Conservation (phyloP, 2,888 invertebrate species). For the Synanthedon myopaeformis region DNA sequence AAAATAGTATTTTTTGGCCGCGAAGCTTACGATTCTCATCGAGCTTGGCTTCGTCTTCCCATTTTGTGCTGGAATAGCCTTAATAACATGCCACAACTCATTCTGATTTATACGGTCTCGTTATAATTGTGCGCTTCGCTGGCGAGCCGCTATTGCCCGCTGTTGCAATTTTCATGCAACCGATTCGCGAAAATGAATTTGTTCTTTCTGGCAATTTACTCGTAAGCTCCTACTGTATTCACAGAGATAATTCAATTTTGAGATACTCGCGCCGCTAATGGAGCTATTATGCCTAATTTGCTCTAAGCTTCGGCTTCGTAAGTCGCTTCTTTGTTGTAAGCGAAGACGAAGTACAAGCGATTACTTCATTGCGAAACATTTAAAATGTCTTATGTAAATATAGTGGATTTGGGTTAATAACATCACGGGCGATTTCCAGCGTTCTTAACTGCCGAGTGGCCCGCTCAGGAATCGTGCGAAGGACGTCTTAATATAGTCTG, state of each 20-base stretch:
- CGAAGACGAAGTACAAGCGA: background rate
- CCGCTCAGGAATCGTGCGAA: constrained; percentile 48
- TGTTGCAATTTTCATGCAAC: constrained; percentile 66
- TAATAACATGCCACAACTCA: constrained; percentile 70
- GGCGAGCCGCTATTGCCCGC: constrained; percentile 54
- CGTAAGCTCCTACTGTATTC: constrained; percentile 34
- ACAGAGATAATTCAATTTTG: constrained; percentile 43
- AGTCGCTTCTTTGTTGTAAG: background rate
- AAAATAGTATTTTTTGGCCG: constrained; percentile 17
- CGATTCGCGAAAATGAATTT: constrained; percentile 59
- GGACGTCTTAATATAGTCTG: constrained; percentile 60
- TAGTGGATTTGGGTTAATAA: constrained; percentile 40
- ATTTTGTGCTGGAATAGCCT: constrained; percentile 57
- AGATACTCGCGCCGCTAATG: constrained; percentile 33
- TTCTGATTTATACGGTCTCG: constrained; percentile 69
- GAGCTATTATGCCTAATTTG: constrained; percentile 32
- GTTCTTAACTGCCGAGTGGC: constrained; percentile 32
- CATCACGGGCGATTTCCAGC: constrained; percentile 44
- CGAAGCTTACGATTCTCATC: constrained; percentile 43
- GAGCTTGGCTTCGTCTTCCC: constrained; percentile 48
- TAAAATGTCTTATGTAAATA: constrained; percentile 27
- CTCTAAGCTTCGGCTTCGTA: background rate
- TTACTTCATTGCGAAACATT: background rate
- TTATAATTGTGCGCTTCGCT: constrained; percentile 68
- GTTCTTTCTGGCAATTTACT: constrained; percentile 56